phyloP scores from a whole-genome alignment of 2,888 invertebrate genomes.

The Protophormia terraenovae region DNA sequence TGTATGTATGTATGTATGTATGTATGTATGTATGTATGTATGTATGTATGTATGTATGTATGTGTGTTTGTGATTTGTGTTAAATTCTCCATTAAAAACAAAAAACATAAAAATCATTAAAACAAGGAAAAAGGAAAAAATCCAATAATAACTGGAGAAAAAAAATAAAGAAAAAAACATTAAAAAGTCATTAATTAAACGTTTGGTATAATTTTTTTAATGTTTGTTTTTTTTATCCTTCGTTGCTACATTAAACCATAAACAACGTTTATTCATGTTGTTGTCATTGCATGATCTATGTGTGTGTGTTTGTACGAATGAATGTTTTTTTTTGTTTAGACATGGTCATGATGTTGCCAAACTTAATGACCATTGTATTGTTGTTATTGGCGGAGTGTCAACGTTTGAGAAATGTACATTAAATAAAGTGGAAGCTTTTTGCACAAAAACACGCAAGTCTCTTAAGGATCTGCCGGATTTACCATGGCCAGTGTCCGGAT shows the following conservation, averaged over 20 bases:
- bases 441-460: constrained; percentile 84
- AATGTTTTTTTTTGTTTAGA: constrained; percentile 64
- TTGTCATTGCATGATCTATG: constrained; percentile 19
- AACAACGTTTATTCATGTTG: not conserved
- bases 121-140: not conserved
- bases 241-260: not conserved
- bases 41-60: too few species aligned
- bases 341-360: constrained; percentile 73
- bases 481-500: constrained; percentile 85
- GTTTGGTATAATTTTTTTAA: not conserved
- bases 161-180: constrained; percentile 36
- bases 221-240: not conserved
- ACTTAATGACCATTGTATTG: constrained; percentile 71
- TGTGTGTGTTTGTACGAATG: not conserved
- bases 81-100: not conserved
- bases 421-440: constrained; percentile 86
- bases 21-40: too few species aligned
- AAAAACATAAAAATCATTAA: not conserved
- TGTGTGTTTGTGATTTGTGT: not conserved
- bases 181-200: constrained; percentile 65
- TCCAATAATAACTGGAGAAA: not conserved
- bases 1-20: too few species aligned
- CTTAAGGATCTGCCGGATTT: constrained; percentile 84
- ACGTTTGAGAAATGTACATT: constrained; percentile 81
- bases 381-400: constrained; percentile 74